Conservation (phyloP, 2,113 vertebrate species). For the Gadus chalcogrammus region DNA sequence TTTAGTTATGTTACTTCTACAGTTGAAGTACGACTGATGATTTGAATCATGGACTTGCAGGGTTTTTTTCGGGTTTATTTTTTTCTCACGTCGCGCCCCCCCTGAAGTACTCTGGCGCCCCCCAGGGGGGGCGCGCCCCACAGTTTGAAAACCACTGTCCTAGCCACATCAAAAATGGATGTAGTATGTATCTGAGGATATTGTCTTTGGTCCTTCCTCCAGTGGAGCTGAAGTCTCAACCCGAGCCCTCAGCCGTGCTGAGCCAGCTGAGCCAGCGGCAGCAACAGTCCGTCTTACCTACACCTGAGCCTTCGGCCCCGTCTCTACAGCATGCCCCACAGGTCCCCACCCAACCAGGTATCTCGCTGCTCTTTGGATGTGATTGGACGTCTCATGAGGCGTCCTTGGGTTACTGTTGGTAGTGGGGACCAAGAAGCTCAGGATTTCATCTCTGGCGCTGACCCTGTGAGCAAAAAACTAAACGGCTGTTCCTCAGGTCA, state of each 20-base stretch:
- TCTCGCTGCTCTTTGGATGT: neutral
- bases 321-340: conserved; percentile 55
- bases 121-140: no score
- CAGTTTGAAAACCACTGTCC: no score
- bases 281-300: conserved; percentile 59
- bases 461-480: neutral
- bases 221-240: conserved; percentile 91
- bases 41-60: no score
- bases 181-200: neutral
- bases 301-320: conserved; percentile 48
- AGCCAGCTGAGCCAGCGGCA: conserved; percentile 88
- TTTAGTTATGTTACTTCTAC: no score
- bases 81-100: no score
- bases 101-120: no score
- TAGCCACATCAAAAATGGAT: neutral
- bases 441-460: no score
- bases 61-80: no score
- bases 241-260: conserved; percentile 91
- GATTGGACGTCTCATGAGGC: no score
- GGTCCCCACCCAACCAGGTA: conserved; percentile 68
- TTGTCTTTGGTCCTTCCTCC: conserved; percentile 6
- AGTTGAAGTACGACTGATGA: no score
- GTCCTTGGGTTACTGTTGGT: no score
- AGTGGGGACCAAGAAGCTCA: no score
- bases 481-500: conserved; percentile 72